These are phyloP conservation scores for Acronicta aceris DNA, from an alignment of 2,888 invertebrate species.

Conservation along the genomic window DNA sequence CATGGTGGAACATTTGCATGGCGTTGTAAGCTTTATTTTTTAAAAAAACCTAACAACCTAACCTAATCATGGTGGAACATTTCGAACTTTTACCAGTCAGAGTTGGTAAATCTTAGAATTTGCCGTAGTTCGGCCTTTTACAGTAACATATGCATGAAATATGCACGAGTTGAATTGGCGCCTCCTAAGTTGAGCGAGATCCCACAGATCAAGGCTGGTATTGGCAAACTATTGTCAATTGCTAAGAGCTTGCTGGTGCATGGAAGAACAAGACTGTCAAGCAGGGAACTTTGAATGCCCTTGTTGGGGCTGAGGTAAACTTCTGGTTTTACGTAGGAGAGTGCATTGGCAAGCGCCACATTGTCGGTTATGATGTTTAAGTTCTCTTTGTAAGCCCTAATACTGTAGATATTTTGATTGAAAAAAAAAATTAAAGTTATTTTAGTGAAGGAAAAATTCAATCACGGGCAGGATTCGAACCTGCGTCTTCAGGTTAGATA, in stretches of 20 bases:
- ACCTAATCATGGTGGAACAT: too few species aligned
- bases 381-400: constrained; percentile 66
- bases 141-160: constrained; percentile 95
- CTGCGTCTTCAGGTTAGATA: too few species aligned
- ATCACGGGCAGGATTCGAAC: too few species aligned
- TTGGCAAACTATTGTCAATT: constrained; percentile 91
- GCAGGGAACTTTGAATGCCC: constrained; percentile 96
- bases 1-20: too few species aligned
- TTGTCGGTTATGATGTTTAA: constrained; percentile 96
- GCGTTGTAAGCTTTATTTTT: too few species aligned
- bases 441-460: too few species aligned
- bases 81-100: too few species aligned
- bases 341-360: constrained; percentile 97
- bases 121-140: too few species aligned
- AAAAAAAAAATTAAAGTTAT: constrained; percentile 86
- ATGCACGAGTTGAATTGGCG: constrained; percentile 97
- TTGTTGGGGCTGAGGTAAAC: constrained; percentile 96
- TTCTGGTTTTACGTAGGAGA: constrained; percentile 99
- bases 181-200: constrained; percentile 97
- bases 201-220: constrained; percentile 94
- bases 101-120: too few species aligned
- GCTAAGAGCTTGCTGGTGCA: constrained; percentile 93
- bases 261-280: constrained; percentile 96
- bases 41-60: too few species aligned
- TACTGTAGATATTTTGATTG: constrained; percentile 78